These are phyloP conservation scores for Atta colombica DNA, from an alignment of 1,140 invertebrate genomes.

Conservation along the genomic window DNA sequence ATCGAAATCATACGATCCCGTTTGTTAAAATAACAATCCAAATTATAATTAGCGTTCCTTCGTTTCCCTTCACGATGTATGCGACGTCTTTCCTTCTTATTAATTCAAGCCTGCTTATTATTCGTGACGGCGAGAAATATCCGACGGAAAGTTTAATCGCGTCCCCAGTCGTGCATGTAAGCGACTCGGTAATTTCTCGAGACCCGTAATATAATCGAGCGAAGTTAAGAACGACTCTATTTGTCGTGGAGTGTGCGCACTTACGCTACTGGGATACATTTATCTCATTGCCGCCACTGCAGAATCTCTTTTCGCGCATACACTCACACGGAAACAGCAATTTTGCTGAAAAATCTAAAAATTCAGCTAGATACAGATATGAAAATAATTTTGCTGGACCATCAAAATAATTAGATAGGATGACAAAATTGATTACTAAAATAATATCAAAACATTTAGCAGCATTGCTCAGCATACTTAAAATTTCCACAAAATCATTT, in stretches of 20 bases:
- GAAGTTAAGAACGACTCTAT: constrained; percentile 54
- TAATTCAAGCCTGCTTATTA: constrained; percentile 58
- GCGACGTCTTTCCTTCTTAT: constrained; percentile 16
- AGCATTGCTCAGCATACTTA: no score
- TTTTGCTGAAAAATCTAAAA: no score
- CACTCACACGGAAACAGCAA: no score
- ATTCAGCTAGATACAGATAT: no score
- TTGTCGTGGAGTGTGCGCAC: constrained; percentile 20
- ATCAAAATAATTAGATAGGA: no score
- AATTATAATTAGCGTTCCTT: not conserved
- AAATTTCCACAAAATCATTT: no score
- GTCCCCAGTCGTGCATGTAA: constrained; percentile 42
- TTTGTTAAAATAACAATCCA: not conserved
- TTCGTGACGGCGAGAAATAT: constrained; percentile 49
- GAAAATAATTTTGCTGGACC: no score
- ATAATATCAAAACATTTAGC: no score
- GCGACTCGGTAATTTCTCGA: constrained; percentile 47
- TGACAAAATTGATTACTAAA: no score
- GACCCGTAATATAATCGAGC: constrained; percentile 39
- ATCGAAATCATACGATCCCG: not conserved
- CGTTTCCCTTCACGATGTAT: not conserved
- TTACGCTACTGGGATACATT: constrained; percentile 11
- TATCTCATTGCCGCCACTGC: constrained; percentile 25
- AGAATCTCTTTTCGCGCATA: constrained; percentile 7
- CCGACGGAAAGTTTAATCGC: constrained; percentile 54